Evolutionary conservation across 2,797 vertebrate species (phyloP).

Genomic region (Falco concolor): DNA sequence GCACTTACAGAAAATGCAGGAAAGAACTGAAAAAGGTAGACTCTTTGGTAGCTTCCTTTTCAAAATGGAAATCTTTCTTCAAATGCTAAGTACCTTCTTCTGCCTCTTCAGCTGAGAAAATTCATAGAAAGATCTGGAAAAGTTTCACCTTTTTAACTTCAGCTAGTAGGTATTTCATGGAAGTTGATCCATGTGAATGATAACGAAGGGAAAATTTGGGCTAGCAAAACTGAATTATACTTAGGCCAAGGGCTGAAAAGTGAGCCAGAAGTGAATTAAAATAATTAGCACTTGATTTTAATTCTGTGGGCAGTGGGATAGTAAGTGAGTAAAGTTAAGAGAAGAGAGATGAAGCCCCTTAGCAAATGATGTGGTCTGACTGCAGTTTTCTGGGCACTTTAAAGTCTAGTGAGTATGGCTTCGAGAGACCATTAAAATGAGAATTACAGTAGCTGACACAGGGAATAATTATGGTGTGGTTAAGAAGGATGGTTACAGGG

Average conservation of each 20-base stretch:
- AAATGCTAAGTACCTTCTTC: neutral
- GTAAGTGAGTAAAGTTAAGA: neutral
- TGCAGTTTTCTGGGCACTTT: neutral
- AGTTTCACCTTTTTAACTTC: neutral
- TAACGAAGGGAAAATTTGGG: neutral
- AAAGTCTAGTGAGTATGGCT: neutral
- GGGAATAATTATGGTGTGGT: neutral
- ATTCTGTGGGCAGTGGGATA: neutral
- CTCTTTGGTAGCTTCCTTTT: neutral
- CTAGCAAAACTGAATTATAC: neutral
- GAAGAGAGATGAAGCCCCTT: neutral
- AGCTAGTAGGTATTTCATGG: neutral
- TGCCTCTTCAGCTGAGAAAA: neutral
- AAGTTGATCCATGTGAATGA: neutral
- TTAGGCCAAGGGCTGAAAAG: neutral
- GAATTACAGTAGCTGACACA: neutral
- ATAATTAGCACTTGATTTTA: neutral
- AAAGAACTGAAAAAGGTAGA: neutral
- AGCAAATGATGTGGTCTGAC: neutral
- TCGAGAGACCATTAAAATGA: neutral
- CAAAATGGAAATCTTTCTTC: neutral
- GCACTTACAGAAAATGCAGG: neutral
- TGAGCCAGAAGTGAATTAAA: neutral
- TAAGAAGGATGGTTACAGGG: neutral
- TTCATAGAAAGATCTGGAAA: neutral